Percentiles rank a stretch among this genome's conserved stretches.
Evolutionary conservation across 2,888 invertebrate genomes (phyloP).

Genomic region (Abrostola triplasia): DNA sequence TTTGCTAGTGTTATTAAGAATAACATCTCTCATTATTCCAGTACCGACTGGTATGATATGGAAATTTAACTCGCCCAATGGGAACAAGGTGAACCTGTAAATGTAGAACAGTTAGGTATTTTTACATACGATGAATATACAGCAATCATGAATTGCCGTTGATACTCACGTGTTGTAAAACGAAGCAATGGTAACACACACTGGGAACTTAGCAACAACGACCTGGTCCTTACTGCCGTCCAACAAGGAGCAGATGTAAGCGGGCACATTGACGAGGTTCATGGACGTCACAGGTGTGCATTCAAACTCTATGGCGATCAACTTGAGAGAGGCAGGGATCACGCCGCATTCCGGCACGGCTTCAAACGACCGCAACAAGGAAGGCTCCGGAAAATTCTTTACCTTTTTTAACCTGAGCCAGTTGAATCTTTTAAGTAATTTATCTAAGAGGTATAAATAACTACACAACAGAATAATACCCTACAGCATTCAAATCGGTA

Average conservation of each 20-base stretch:
- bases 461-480: too few species aligned
- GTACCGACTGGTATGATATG: constrained; percentile 87
- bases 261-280: constrained; percentile 79
- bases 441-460: too few species aligned
- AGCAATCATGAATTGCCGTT: neutral
- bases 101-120: neutral
- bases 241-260: constrained; percentile 79
- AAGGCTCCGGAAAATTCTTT: constrained; percentile 81
- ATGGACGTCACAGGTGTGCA: constrained; percentile 81
- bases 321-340: constrained; percentile 69
- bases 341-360: constrained; percentile 74
- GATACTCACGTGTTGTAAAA: constrained; percentile 83
- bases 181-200: constrained; percentile 80
- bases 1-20: constrained; percentile 89
- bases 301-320: constrained; percentile 74
- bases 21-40: constrained; percentile 85
- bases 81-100: constrained; percentile 88
- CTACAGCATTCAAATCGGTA: too few species aligned
- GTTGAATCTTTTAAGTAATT: neutral
- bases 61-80: constrained; percentile 88
- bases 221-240: constrained; percentile 82
- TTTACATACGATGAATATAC: neutral
- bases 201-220: constrained; percentile 83
- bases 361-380: constrained; percentile 76
- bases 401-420: constrained; percentile 78